Base-by-base conservation (phyloP, 2,888 invertebrate species). In the Flexamia atlantica region DNA sequence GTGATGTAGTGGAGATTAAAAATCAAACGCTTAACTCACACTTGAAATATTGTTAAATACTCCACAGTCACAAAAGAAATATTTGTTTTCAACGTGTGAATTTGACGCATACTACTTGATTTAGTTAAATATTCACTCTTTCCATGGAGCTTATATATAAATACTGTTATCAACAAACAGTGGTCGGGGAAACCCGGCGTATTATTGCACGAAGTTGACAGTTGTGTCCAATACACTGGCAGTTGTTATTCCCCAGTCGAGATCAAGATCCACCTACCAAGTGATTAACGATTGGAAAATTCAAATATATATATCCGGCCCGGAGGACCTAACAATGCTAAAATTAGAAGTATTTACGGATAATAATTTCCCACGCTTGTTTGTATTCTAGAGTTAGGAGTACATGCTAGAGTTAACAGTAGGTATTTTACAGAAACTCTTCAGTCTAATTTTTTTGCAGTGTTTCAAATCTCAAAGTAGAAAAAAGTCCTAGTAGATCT, bases 181-280 rank as follows among this genome's bases (percentile, higher is more conserved):
- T 25, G 23, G 7, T 46, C 14, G 25, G 23, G 57, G 57, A 57
- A 57, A 57, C 23, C 23, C 12, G 17, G 12, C 25, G 57, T 57
- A 57, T 57, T 57, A 57, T 57, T 57, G 4, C 20, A 23, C 20
- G 57, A 12, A 10, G 46, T 46, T 17, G 12, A 9, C 46, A 46
- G 46, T 10, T 17, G 7, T 17, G 30, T 28, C 30, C 30, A 30
- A 64, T 30, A 64, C n/a, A n/a, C 28, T 28, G 28, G 64, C 64
- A 64, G 7, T 64, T 64, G 28, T 64, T 53, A 23, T 53, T 53
- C 28, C 25, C 30, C 2, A 9, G 7, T 46, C 23, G 12, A 57
- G 57, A 57, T 57, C 57, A 20, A 57, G 57, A 64, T 64, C 64
- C 64, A 64, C 64, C 64, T 64, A 64, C 64, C 25, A 28, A 25